Evolutionary conservation across 2,797 vertebrate genomes (phyloP), one percentile per base, ranked within the genome.

Genomic region (Intellagama lesueurii): DNA sequence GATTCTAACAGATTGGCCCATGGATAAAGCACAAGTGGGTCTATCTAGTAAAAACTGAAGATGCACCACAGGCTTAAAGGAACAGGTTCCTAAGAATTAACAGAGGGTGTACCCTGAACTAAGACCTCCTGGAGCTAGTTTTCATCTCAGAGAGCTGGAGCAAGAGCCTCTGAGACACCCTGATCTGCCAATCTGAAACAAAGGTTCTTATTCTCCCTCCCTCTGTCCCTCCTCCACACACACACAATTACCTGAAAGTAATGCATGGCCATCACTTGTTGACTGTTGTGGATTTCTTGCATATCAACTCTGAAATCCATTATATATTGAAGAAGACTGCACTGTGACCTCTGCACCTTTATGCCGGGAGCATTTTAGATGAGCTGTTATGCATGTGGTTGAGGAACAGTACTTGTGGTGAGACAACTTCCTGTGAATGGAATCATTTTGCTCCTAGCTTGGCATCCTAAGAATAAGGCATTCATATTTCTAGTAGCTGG

Each of bases 401-500:
- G 81, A 81, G 78, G 78, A 82, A 30, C 9, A 72, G 30, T 30
- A 30, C 47, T 73, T 81, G 26, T 49, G 24, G 79, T 73, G n/a
- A 69, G 26, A 69, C 44, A 68, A 68, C 35, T 52, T 81, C 70
- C 40, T 52, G 60, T 35, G n/a, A 66, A 5, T 52, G 35, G n/a
- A 47, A 76, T 75, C 24, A 68, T 89, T 89, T 75, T 89, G 56
- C 81, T 56, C 52, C 76, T 52, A 47, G 70, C 78, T 68, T 89
- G 83, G 78, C 60, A 82, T 76, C 40, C 32, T 76, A 90, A 77
- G 79, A 90, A 82, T 76, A 90, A 17, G 16, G 73, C 40, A 82
- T 82, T 86, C 70, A 68, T 82, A 90, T 40, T 89, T 89, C 81
- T 84, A 82, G 78, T 30, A 86, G 44, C n/a, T 82, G 64, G 70